Evolutionary conservation across 2,113 vertebrate species (phyloP).

Genomic region (Garra rufa): DNA sequence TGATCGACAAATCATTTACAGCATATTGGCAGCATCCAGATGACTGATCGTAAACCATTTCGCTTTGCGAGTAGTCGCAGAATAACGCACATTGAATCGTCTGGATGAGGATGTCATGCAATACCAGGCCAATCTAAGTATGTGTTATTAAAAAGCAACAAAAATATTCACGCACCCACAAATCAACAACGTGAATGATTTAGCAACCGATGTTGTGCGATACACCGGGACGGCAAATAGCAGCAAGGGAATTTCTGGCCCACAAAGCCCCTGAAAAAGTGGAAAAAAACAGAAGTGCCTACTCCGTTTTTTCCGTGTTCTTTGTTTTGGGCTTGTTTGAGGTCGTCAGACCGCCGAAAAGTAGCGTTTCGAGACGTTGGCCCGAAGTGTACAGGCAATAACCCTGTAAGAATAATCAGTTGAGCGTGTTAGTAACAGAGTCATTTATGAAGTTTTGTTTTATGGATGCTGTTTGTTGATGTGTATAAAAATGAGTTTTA

Average conservation of each 20-base stretch:
- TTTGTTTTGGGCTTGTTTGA: slow-evolving; percentile 58
- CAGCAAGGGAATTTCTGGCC: neutral
- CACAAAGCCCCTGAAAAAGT: slow-evolving; percentile 5
- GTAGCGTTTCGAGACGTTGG: slow-evolving; percentile 36
- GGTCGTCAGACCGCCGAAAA: slow-evolving; percentile 25
- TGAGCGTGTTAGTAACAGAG: slow-evolving; percentile 16
- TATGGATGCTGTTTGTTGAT: slow-evolving; percentile 61
- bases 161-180: slow-evolving; percentile 10
- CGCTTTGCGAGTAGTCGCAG: neutral
- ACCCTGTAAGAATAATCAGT: slow-evolving; percentile 42
- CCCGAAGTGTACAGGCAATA: slow-evolving; percentile 57
- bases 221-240: slow-evolving; percentile 11
- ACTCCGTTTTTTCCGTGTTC: slow-evolving; percentile 61
- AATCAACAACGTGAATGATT: slow-evolving; percentile 17
- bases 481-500: slow-evolving; percentile 48
- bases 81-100: slow-evolving; percentile 4
- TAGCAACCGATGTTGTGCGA: slow-evolving; percentile 40
- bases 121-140: slow-evolving; percentile 29
- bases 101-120: slow-evolving; percentile 5
- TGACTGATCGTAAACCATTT: slow-evolving; percentile 32
- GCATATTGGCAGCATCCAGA: slow-evolving; percentile 25
- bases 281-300: slow-evolving; percentile 74
- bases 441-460: slow-evolving; percentile 61
- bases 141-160: slow-evolving; percentile 14
- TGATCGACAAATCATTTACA: slow-evolving; percentile 14